Evolutionary conservation across 2,113 vertebrate species (phyloP).

Genomic region (Guaruba guarouba): DNA sequence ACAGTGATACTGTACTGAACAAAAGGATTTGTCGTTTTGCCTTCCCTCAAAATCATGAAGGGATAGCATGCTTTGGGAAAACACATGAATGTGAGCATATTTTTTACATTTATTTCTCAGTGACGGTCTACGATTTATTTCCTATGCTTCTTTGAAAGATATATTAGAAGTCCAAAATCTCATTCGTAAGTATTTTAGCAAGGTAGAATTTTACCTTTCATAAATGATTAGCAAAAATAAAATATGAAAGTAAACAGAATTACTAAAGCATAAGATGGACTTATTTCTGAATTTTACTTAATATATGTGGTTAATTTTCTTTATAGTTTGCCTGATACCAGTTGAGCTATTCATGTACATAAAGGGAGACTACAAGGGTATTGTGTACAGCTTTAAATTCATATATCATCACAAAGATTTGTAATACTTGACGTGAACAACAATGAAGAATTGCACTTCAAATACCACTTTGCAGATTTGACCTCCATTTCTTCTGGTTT

Average conservation of each 20-base stretch:
- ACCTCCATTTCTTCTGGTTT: background rate
- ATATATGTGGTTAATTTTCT: background rate
- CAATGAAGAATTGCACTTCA: background rate
- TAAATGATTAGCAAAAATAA: background rate
- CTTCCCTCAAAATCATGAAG: background rate
- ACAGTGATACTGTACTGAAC: background rate
- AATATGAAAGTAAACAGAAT: background rate
- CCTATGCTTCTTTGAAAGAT: background rate
- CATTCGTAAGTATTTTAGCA: background rate
- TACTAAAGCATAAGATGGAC: background rate
- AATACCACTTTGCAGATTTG: background rate
- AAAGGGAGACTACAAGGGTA: background rate
- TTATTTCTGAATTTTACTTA: background rate
- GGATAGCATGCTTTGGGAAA: background rate
- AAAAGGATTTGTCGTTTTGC: background rate
- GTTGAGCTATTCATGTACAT: background rate
- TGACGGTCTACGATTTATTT: background rate
- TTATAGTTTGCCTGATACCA: background rate
- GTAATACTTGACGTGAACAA: background rate
- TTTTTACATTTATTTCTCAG: background rate
- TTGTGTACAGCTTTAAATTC: background rate
- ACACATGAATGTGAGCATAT: accelerated
- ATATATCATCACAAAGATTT: background rate
- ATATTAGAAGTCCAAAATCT: background rate
- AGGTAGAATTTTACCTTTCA: background rate